Conservation (phyloP, 2,113 vertebrate genomes). For the Daboia siamensis region DNA sequence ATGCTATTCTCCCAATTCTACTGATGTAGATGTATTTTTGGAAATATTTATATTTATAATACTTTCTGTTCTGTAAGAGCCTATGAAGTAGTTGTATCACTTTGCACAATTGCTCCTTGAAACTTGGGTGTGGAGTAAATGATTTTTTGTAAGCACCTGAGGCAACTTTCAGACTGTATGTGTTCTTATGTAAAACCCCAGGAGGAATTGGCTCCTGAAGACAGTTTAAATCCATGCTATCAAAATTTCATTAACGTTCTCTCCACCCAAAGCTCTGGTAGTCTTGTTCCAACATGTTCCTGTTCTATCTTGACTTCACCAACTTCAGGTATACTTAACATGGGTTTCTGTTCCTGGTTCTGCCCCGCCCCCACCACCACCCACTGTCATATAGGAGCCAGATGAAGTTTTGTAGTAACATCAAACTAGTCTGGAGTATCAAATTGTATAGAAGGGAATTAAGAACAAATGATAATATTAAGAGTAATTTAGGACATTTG, state of each 20-base stretch:
- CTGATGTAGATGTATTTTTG: background rate
- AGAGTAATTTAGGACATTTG: background rate
- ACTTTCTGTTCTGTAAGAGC: background rate
- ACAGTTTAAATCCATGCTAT: slow-evolving; percentile 15
- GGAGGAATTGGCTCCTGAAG: background rate
- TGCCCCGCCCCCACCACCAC: background rate
- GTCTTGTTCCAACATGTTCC: background rate
- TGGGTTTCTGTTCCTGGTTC: background rate
- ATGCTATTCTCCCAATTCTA: background rate
- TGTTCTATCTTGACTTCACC: background rate
- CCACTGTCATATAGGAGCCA: background rate
- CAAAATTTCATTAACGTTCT: background rate
- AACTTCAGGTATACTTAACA: background rate
- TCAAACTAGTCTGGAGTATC: background rate
- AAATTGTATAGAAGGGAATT: background rate
- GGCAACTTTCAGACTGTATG: slow-evolving; percentile 6
- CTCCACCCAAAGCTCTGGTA: background rate
- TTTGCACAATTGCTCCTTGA: background rate
- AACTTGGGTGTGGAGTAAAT: slow-evolving; percentile 14
- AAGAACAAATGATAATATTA: background rate
- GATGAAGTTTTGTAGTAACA: background rate
- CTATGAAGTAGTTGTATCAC: background rate
- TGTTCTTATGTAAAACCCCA: slow-evolving; percentile 19
- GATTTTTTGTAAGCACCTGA: slow-evolving; percentile 11
- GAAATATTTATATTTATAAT: rapidly evolving